phyloP scores from a whole-genome alignment of 2,888 invertebrate genomes.

The Hemicrepidius hirtus region DNA sequence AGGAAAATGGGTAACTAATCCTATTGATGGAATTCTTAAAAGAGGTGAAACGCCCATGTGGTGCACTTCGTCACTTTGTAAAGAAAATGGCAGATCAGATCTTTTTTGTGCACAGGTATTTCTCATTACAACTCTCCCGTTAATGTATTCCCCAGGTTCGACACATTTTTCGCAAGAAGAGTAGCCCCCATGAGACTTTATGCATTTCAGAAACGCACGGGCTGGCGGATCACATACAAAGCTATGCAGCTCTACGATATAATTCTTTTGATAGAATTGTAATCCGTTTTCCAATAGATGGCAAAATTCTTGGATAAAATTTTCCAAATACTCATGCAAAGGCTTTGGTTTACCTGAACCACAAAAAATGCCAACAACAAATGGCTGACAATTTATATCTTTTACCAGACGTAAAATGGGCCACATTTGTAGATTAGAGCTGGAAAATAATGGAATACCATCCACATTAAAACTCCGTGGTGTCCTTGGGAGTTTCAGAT shows the following conservation, averaged over 20 bases:
- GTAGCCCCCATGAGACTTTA: too few species aligned
- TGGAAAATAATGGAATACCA: conserved; percentile 25
- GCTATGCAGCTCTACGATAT: conserved; percentile 4
- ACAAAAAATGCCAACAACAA: conserved; percentile 30
- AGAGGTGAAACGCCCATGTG: conserved; percentile 35
- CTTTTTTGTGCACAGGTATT: too few species aligned
- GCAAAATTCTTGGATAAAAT: conserved; percentile 26
- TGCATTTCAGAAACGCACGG: conserved; percentile 38
- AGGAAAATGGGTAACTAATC: conserved; percentile 25
- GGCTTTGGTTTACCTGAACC: conserved; percentile 28
- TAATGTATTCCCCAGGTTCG: too few species aligned
- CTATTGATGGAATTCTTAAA: not conserved
- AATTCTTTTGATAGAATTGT: conserved; percentile 5
- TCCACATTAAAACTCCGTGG: conserved; percentile 38
- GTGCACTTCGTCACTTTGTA: conserved; percentile 44
- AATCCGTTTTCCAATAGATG: conserved; percentile 9
- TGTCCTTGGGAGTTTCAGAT: too few species aligned
- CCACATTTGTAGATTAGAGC: conserved; percentile 25
- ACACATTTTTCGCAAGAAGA: too few species aligned
- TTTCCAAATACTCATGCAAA: conserved; percentile 15
- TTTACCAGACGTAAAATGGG: conserved; percentile 29
- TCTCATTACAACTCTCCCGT: too few species aligned
- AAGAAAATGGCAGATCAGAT: conserved; percentile 35
- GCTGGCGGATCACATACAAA: conserved; percentile 45
- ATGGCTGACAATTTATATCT: conserved; percentile 12